These are phyloP conservation scores for Pherbina coryleti DNA, from an alignment of 2,888 invertebrate species.

Conservation along the genomic window DNA sequence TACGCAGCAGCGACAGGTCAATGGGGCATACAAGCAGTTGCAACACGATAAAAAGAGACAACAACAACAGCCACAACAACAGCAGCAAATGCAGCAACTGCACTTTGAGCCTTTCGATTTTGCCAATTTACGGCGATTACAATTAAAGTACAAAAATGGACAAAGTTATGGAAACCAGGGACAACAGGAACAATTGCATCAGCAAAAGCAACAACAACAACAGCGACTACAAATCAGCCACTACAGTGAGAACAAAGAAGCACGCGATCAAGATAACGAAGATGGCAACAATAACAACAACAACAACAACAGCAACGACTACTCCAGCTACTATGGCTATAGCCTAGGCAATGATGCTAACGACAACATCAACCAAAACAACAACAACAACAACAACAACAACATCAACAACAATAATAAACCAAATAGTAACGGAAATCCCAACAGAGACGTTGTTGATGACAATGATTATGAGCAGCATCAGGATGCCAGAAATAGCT, in stretches of 20 bases:
- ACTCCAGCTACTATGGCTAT: not conserved
- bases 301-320: conserved; percentile 5
- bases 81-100: conserved; percentile 14
- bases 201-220: not conserved
- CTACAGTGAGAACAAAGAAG: conserved; percentile 5
- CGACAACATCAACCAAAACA: conserved; percentile 11
- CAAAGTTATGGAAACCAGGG: conserved; percentile 6
- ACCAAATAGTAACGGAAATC: conserved; percentile 30
- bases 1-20: not conserved
- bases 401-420: conserved; percentile 12
- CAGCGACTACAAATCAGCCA: conserved; percentile 21
- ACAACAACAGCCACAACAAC: not conserved
- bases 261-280: conserved; percentile 26
- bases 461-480: not conserved
- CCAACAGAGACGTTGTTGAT: conserved; percentile 9
- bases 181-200: not conserved
- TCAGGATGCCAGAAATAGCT: conserved; percentile 30
- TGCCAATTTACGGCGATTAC: conserved; percentile 35
- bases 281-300: conserved; percentile 1
- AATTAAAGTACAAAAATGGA: conserved; percentile 29
- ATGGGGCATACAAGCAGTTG: not conserved
- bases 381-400: conserved; percentile 12
- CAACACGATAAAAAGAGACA: not conserved
- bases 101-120: conserved; percentile 28
- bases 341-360: not conserved